phyloP scores from a whole-genome alignment of 2,113 vertebrate species.

The Salvelinus namaycush region DNA sequence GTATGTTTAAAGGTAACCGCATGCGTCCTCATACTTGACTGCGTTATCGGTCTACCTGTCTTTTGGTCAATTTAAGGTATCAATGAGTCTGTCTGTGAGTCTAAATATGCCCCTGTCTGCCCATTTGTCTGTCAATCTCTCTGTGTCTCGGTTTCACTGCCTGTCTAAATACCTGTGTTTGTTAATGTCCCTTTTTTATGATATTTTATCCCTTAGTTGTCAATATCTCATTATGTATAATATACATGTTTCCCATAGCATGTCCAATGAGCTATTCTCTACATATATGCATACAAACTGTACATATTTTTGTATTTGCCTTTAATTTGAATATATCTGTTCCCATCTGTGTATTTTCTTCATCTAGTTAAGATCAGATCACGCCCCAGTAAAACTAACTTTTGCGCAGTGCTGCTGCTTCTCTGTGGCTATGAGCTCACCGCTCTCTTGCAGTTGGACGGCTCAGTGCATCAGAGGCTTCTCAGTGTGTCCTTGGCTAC shows the following conservation, averaged over 20 bases:
- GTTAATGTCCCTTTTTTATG: conserved; percentile 13
- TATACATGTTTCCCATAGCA: not conserved
- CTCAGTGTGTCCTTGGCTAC: conserved; percentile 24
- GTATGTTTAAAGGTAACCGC: not conserved
- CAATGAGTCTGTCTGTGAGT: not conserved
- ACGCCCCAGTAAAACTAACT: not conserved
- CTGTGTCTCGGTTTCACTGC: not conserved
- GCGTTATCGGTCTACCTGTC: not conserved
- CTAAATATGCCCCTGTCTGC: not conserved
- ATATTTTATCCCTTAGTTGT: not conserved
- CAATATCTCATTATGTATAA: not conserved
- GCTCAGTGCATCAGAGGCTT: conserved; percentile 32
- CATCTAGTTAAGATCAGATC: not conserved
- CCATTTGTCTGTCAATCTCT: not conserved
- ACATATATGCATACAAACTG: not conserved
- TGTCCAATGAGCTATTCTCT: not conserved
- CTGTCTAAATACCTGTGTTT: conserved; percentile 19
- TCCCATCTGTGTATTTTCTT: not conserved
- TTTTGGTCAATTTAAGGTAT: not conserved
- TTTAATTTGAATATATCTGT: not conserved
- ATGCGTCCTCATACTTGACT: not conserved
- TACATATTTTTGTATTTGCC: not conserved
- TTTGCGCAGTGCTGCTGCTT: conserved; percentile 15
- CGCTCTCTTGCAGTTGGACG: conserved; percentile 19
- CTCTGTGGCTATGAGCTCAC: conserved; percentile 40